These are phyloP conservation scores for Melanophora roralis DNA, from an alignment of 2,888 invertebrate genomes.

Conservation along the genomic window DNA sequence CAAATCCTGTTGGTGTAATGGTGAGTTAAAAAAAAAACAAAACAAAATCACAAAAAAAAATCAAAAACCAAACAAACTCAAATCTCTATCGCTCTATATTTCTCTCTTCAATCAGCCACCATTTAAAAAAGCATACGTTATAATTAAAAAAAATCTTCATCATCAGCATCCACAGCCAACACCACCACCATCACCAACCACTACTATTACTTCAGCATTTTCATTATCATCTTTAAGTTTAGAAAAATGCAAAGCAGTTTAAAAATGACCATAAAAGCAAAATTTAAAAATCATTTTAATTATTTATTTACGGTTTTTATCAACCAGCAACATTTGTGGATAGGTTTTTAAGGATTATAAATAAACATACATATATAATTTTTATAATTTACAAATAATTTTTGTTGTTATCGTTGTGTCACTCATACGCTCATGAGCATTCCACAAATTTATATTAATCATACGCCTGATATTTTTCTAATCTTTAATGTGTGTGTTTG, in stretches of 20 bases:
- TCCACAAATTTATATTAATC: constrained; percentile 17
- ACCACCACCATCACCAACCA: constrained; percentile 35
- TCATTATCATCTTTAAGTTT: constrained; percentile 16
- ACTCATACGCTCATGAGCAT: constrained; percentile 35
- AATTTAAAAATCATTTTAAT: constrained; percentile 4
- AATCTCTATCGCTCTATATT: constrained; percentile 26
- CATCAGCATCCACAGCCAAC: constrained; percentile 28
- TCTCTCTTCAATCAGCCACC: constrained; percentile 38
- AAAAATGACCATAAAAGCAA: constrained; percentile 11
- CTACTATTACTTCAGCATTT: constrained; percentile 34
- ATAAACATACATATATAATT: no score
- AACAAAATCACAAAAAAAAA: no score
- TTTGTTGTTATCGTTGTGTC: constrained; percentile 10
- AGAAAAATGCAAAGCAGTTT: not conserved
- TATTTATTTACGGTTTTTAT: not conserved
- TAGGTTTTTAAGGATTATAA: constrained; percentile 32
- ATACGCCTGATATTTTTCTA: constrained; percentile 19
- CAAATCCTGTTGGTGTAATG: constrained; percentile 77
- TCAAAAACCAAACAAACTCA: not conserved
- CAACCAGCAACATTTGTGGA: constrained; percentile 45
- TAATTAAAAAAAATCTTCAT: constrained; percentile 16
- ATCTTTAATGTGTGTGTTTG: not conserved
- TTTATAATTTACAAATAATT: no score
- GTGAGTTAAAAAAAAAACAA: constrained; percentile 71
- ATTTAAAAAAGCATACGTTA: constrained; percentile 26